These are phyloP conservation scores for Diglossa cyanea DNA, from an alignment of 2,797 vertebrate species.

Conservation along the genomic window DNA sequence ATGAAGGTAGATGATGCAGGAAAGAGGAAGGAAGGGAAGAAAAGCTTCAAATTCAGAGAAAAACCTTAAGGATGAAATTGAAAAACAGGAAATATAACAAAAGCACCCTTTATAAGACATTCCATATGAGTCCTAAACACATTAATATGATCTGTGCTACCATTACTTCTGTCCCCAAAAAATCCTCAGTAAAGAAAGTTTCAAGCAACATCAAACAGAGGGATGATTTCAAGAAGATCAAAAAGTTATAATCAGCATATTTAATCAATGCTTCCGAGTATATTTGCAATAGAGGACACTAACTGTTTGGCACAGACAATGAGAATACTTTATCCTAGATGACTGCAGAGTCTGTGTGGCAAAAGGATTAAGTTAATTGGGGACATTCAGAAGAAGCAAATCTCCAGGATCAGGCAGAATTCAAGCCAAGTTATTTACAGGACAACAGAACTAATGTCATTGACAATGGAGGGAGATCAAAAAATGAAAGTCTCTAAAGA, in stretches of 20 bases:
- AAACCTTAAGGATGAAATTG: neutral
- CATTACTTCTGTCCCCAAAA: neutral
- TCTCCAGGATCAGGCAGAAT: slow-evolving; percentile 36
- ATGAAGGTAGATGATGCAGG: neutral
- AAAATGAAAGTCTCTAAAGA: neutral
- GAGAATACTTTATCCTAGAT: slow-evolving; percentile 36
- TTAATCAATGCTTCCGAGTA: neutral
- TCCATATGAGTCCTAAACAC: neutral
- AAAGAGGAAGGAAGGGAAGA: neutral
- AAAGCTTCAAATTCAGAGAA: neutral
- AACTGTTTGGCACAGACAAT: neutral
- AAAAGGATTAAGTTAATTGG: slow-evolving; percentile 49
- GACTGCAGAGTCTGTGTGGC: neutral
- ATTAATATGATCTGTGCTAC: neutral
- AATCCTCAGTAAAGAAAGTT: neutral
- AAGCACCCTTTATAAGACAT: neutral
- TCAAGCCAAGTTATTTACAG: slow-evolving; percentile 25
- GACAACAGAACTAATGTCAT: neutral
- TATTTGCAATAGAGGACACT: neutral
- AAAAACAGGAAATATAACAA: neutral
- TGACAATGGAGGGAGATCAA: neutral
- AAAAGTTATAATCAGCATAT: neutral
- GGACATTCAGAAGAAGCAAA: slow-evolving; percentile 36
- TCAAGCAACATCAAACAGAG: neutral
- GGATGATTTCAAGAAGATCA: neutral